These are phyloP conservation scores for Microchrysa polita DNA, from an alignment of 2,888 invertebrate species.

Conservation along the genomic window DNA sequence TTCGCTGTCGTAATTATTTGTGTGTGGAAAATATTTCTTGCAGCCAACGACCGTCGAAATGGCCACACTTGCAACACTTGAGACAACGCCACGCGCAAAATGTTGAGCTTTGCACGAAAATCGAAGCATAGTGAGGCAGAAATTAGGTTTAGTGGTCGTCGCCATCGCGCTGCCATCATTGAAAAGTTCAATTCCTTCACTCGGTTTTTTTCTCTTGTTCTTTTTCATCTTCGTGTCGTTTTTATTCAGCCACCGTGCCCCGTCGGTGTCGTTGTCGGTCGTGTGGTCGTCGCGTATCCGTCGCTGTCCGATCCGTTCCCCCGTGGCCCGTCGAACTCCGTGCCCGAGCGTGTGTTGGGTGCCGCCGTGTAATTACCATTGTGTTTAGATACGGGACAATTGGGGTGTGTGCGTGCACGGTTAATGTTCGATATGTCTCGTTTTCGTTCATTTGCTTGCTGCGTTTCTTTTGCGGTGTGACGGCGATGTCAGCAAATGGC, in stretches of 20 bases:
- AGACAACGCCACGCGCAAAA: slow-evolving; percentile 34
- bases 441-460: slow-evolving; percentile 43
- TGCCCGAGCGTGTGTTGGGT: slow-evolving; percentile 32
- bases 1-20: slow-evolving; percentile 9
- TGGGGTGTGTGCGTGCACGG: slow-evolving; percentile 41
- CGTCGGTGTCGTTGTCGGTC: background rate
- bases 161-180: slow-evolving; percentile 46
- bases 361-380: slow-evolving; percentile 44
- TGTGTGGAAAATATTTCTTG: background rate
- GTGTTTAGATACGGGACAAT: slow-evolving; percentile 32
- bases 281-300: background rate
- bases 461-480: slow-evolving; percentile 35
- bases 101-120: slow-evolving; percentile 59
- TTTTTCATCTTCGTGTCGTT: slow-evolving; percentile 40
- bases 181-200: slow-evolving; percentile 47
- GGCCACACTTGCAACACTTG: background rate
- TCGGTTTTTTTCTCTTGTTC: slow-evolving; percentile 40
- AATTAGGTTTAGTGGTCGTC: slow-evolving; percentile 60
- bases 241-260: slow-evolving; percentile 15
- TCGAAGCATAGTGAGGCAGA: slow-evolving; percentile 61
- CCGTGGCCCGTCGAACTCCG: background rate
- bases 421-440: slow-evolving; percentile 41
- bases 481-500: slow-evolving; percentile 38
- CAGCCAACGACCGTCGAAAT: background rate
- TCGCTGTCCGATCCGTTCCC: slow-evolving; percentile 24